Base-by-base conservation (phyloP, 2,113 vertebrate species). In the Gracilinanus agilis region DNA sequence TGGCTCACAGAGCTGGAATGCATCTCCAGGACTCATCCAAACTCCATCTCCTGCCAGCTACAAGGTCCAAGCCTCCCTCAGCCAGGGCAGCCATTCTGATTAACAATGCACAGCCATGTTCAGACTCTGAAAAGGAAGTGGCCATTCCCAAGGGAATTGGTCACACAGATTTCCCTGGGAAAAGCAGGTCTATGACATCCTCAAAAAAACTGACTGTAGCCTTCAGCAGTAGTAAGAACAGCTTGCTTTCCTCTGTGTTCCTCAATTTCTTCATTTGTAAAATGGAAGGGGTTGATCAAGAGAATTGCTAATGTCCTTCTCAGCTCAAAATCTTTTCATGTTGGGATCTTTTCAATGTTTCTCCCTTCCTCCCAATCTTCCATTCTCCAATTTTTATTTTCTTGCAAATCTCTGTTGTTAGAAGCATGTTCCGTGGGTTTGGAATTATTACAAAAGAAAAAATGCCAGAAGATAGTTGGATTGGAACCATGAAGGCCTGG, bases 381-480 rank as follows among this genome's bases (percentile, higher is more conserved):
- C 24, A 90, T 53, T 24, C 13, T 90, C 12, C 12, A 0, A 53
- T 27, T 53, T 90, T 44, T 29, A 25, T 53, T 49, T 44, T 44
- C 67, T 92, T 92, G 90, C 94, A 94, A 96, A 96, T 97, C 93
- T 92, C 92, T 90, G 88, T 95, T 97, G 94, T 96, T 96, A 91
- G 83, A 95, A 95, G 95, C 95, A 96, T 91, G 96, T 95, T 94
- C 75, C 94, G 93, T 94, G 92, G 95, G 92, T 96, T 98, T 97
- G 96, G 94, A 97, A 95, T 96, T 94, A 95, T 96, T 94, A 96
- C 96, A 97, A 93, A 54, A 89, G 55, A 56, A 94, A 96, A 96
- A 96, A 95, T 96, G 95, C 95, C 97, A 96, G 96, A 90, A 96
- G 95, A 96, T 94, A 96, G 96, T 95, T 96, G 95, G 96, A 96